These are phyloP conservation scores for Eriocheir sinensis DNA, from an alignment of 1,140 invertebrate species.

Conservation along the genomic window DNA sequence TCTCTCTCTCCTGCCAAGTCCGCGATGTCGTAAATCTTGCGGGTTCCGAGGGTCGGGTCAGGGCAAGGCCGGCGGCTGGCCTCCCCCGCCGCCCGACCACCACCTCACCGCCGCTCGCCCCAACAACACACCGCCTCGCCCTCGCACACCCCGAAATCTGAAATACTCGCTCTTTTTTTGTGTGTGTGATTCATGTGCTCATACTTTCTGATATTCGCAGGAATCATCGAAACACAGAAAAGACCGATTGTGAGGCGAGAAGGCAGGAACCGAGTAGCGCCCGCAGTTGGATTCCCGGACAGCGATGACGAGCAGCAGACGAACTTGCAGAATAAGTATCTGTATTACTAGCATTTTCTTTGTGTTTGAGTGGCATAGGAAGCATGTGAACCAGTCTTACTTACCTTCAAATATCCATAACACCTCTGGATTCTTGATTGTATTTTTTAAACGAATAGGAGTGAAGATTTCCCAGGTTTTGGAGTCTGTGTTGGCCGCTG, in stretches of 20 bases:
- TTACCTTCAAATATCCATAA: no score
- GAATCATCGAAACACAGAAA: not conserved
- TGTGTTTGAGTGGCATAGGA: no score
- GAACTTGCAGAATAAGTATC: no score
- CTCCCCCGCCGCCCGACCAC: constrained; percentile 34
- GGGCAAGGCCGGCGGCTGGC: not conserved
- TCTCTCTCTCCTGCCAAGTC: constrained; percentile 64
- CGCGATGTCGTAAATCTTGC: constrained; percentile 68
- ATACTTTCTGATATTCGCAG: constrained; percentile 2
- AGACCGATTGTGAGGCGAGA: not conserved
- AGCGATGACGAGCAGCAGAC: no score
- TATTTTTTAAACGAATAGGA: no score
- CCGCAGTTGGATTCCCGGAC: no score
- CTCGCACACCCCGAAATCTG: not conserved
- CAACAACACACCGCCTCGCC: not conserved
- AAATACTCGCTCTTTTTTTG: not conserved
- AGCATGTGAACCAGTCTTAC: no score
- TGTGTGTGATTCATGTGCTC: constrained; percentile 25
- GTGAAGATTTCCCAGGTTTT: no score
- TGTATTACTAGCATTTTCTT: not conserved
- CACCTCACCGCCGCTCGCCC: not conserved
- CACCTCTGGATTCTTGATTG: no score
- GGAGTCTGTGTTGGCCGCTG: no score
- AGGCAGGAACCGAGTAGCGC: not conserved
- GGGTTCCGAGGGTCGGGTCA: constrained; percentile 55